Evolutionary conservation across 1,140 invertebrate genomes (phyloP), one percentile per base, ranked within the genome.

Genomic region (Teleopsis dalmanni): DNA sequence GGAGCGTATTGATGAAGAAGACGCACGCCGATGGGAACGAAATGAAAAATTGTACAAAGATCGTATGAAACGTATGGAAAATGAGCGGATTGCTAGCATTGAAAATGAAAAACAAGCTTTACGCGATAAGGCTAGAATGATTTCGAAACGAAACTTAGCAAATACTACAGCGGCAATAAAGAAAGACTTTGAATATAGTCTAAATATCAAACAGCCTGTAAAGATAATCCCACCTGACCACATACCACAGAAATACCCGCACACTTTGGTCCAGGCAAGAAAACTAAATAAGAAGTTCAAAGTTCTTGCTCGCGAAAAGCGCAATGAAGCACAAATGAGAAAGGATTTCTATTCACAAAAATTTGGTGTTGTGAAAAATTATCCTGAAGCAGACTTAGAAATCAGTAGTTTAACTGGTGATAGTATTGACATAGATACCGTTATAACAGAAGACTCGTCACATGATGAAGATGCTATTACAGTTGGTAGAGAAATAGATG

Each of bases 401-500:
- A 37, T 68, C 34, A 51, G 47, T 29, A 62, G 59, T 21, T 48
- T 57, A 16, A 46, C 43, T 10, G 14, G 16, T 3, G 54, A 59
- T 1, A 56, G 53, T 26, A 57, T 53, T 21, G 38, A 50, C 11
- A 14, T 53, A 54, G 9, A 56, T 13, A 50, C 47, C 7, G n/a
- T 37, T 13, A 13, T 46, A 7, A 53, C 23, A 19, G 54, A 55
- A 23, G 42, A 52, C 21, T 55, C 54, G 4, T 64, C 60, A 38
- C 59, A 69, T 18, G 65, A 69, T 23, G 65, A 66, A 42, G 65
- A 69, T 34, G 55, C 54, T n/a, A 41, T 69, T 14, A 31, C 58
- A 40, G 66, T 70, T n/a, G 66, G 66, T 19, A 59, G 65, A 16
- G 53, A 58, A 5, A 60, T 54, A 0, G 57, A 58, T 22, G 50